phyloP scores from a whole-genome alignment of 2,797 vertebrate species.

The Falco columbarius region DNA sequence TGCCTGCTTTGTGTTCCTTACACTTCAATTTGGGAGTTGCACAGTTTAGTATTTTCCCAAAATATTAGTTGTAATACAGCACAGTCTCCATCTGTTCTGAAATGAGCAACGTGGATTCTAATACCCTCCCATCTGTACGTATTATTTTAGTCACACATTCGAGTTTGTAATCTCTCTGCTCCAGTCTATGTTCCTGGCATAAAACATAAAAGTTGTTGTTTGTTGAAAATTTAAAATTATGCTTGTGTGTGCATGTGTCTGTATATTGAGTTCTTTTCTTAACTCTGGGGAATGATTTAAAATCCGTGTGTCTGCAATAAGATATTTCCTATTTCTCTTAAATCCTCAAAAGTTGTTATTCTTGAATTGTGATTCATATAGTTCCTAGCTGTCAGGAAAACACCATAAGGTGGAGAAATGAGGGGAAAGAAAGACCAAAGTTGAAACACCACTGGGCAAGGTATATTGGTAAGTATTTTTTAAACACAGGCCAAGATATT shows the following conservation, averaged over 20 bases:
- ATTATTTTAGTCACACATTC: slow-evolving; percentile 6
- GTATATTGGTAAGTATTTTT: background rate
- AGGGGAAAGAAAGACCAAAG: background rate
- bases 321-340: background rate
- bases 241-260: background rate
- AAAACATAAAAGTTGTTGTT: background rate
- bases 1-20: background rate
- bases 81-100: slow-evolving; percentile 38
- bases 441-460: background rate
- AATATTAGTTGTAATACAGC: slow-evolving; percentile 8
- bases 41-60: slow-evolving; percentile 1
- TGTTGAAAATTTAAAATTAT: background rate
- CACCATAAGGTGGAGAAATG: background rate
- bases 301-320: background rate
- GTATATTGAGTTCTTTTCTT: background rate
- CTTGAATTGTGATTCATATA: background rate
- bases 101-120: slow-evolving; percentile 8
- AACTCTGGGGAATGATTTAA: background rate
- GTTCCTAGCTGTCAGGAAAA: background rate
- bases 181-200: background rate
- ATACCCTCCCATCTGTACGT: background rate
- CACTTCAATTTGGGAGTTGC: background rate
- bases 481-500: background rate
- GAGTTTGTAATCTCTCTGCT: slow-evolving; percentile 5
- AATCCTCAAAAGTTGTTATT: background rate